Evolutionary conservation across 2,113 vertebrate genomes (phyloP), one percentile per base, ranked within the genome.

Genomic region (Oceanites oceanicus): DNA sequence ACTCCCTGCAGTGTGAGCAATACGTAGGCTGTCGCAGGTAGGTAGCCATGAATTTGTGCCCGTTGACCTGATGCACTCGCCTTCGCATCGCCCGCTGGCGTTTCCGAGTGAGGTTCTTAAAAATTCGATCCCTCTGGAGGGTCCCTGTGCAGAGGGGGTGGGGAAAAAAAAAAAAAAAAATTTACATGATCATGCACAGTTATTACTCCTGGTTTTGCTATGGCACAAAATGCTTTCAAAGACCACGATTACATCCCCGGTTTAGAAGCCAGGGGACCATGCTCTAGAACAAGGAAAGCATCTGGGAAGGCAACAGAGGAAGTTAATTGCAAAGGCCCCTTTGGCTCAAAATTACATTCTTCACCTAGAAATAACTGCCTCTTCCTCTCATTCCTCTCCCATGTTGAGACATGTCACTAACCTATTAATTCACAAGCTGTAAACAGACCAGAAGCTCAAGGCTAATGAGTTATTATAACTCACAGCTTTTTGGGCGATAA

Each of bases 31-130:
- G 99, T 21, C 99, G 97, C 85, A 99, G 98, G 95, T 98, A 99
- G 0, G 99, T 99, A 45, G 99, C 99, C 99, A 99, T 99, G 93
- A 99, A 99, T 96, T 99, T 99, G 98, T 99, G 99, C 22, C 99
- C 99, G 0, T 99, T 99, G 96, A 99, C 98, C 97, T 99, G 99
- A 94, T 99, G 99, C 92, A 99, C 98, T 59, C 98, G 96, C 83
- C 99, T 98, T 11, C 98, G 97, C 98, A 99, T 99, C 0, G 99
- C 99, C 32, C 99, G 98, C 53, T 99, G 99, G 11, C 99, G 99
- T 86, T 99, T 99, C 90, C 99, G 98, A 17, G 98, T 99, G 45
- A 99, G 98, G 97, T 99, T 98, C 95, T 99, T 99, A 81, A 98
- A 99, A 76, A 98, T 97, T 32, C 98, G 97, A 68, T 98, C 98